phyloP scores from a whole-genome alignment of 2,797 vertebrate species.

The Microctenopoma stevenorrisi region DNA sequence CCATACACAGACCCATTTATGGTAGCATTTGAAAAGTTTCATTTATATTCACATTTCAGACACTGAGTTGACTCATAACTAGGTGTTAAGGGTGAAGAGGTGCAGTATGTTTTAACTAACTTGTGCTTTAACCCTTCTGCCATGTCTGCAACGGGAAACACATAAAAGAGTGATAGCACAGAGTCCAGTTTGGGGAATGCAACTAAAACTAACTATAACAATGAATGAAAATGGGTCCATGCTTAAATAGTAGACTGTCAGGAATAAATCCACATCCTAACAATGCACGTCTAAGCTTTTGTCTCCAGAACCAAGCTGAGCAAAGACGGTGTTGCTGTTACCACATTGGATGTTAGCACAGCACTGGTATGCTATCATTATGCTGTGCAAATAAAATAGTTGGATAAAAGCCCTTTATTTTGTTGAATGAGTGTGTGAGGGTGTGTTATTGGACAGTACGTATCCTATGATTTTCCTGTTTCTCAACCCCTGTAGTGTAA shows the following conservation, averaged over 20 bases:
- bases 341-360: conserved; percentile 72
- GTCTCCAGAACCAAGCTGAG: conserved; percentile 60
- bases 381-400: conserved; percentile 74
- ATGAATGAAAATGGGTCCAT: conserved; percentile 12
- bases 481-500: conserved; percentile 63
- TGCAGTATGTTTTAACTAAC: background rate
- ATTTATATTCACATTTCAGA: conserved; percentile 51
- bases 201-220: background rate
- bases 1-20: conserved; percentile 62
- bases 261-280: conserved; percentile 67
- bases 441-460: conserved; percentile 71
- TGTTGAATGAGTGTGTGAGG: conserved; percentile 69
- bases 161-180: background rate
- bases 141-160: background rate
- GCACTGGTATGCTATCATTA: conserved; percentile 73
- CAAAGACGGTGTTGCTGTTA: conserved; percentile 65
- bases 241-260: conserved; percentile 37
- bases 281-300: conserved; percentile 58
- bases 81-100: conserved; percentile 3
- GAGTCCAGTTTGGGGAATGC: conserved; percentile 3
- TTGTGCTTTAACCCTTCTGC: background rate
- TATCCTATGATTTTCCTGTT: conserved; percentile 70
- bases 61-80: conserved; percentile 19
- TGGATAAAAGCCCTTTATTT: conserved; percentile 79
- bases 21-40: conserved; percentile 51